phyloP scores from a whole-genome alignment of 2,113 vertebrate genomes.

The Notarius lentiginosus region DNA sequence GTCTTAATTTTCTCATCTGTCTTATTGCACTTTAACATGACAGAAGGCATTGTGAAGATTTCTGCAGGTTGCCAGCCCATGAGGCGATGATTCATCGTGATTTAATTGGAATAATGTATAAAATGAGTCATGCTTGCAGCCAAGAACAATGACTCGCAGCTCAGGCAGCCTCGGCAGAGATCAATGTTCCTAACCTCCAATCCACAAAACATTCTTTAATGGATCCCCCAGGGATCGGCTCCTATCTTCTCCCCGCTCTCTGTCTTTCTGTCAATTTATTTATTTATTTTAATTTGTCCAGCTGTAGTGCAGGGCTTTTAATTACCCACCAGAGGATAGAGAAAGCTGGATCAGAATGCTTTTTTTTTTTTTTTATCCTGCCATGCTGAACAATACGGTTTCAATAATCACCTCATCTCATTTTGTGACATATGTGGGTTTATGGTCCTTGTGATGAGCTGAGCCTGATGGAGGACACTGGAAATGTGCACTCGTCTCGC shows the following conservation, averaged over 20 bases:
- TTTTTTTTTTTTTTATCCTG: conserved; percentile 61
- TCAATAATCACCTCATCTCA: conserved; percentile 58
- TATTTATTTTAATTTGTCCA: conserved; percentile 74
- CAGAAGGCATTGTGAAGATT: conserved; percentile 54
- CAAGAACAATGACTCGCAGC: conserved; percentile 72
- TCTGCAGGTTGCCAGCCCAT: conserved; percentile 61
- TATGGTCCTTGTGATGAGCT: conserved; percentile 47
- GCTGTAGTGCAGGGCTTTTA: conserved; percentile 75
- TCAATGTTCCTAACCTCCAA: conserved; percentile 81
- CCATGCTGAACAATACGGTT: conserved; percentile 67
- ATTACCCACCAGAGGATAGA: conserved; percentile 77
- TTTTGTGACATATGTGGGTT: conserved; percentile 52
- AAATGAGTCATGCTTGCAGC: conserved; percentile 73
- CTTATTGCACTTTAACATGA: conserved; percentile 50
- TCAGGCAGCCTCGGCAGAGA: conserved; percentile 75
- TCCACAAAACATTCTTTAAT: conserved; percentile 81
- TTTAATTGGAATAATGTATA: conserved; percentile 81
- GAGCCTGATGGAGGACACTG: conserved; percentile 47
- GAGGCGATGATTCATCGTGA: conserved; percentile 56
- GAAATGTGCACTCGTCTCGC: conserved; percentile 7
- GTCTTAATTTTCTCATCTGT: conserved; percentile 44
- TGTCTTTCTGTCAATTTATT: conserved; percentile 49
- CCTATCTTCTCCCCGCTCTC: background rate
- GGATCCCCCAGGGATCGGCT: conserved; percentile 69
- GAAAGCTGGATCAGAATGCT: conserved; percentile 65